Evolutionary conservation across 2,113 vertebrate genomes (phyloP), one percentile per base, ranked within the genome.

Genomic region (Lepus europaeus): DNA sequence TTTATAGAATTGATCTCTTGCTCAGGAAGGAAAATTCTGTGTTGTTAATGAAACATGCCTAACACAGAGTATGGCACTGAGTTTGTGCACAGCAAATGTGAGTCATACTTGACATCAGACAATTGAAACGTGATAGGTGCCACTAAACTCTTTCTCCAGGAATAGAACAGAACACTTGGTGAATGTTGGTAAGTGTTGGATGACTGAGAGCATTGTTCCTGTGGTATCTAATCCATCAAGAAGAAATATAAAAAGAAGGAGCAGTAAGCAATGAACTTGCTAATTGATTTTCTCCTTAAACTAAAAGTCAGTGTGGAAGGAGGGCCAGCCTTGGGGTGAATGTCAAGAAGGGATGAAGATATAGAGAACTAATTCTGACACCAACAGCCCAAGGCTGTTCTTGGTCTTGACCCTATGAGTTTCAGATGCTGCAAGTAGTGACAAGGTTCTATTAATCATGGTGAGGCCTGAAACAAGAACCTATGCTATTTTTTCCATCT

Each of bases 201-300:
- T 66, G 74, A 77, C 0, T 31, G 64, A 76, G 66, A 49, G 70
- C 29, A n/a, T 61, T 36, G 73, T 49, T 93, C 31, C n/a, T 91
- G 31, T 83, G 29, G 12, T 49, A 89, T 93, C 31, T 90, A 66
- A 72, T 85, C n/a, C 22, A 81, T 64, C 49, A 69, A 27, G 78
- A 69, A 87, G 14, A 27, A 66, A 20, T 20, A 27, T 4, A 20
- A 12, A 31, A 4, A 39, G 20, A 27, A 45, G 31, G n/a, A 53
- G 31, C 22, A 31, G 10, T 17, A 77, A 84, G 13, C 33, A 81
- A 68, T 49, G 39, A 64, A 49, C 3, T 76, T 76, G 59, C 36
- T 61, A 45, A 73, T 80, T 36, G 53, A 72, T 88, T 93, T 92
- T 87, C 64, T 79, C 5, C 12, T 94, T 92, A 80, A 89, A 74